A percentile compares a stretch with the other conserved stretches of the same genome.
Evolutionary conservation across 2,888 invertebrate genomes (phyloP).

Genomic region (Spicauda simplicius): DNA sequence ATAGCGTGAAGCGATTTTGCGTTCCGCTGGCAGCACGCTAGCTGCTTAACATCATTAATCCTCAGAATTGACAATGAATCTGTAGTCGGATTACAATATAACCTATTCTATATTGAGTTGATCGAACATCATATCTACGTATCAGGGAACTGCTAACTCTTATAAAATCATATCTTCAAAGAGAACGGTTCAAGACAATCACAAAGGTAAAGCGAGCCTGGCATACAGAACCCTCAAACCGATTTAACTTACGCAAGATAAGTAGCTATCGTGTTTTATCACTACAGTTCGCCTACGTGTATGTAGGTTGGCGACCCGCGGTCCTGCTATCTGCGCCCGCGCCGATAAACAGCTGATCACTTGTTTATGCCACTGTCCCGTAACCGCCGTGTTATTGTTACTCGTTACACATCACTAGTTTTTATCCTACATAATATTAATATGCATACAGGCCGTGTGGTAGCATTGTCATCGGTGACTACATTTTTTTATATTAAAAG

Average conservation of each 20-base stretch:
- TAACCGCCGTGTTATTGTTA: not conserved
- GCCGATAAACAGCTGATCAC: slow-evolving; percentile 45
- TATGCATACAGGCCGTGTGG: not conserved
- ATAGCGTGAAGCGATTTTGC: too few species aligned
- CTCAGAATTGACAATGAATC: too few species aligned
- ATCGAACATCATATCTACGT: too few species aligned
- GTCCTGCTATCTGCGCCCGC: slow-evolving; percentile 15
- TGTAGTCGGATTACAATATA: too few species aligned
- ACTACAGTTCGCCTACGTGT: slow-evolving; percentile 10
- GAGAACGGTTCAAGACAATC: too few species aligned
- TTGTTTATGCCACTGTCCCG: slow-evolving; percentile 14
- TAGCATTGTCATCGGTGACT: too few species aligned
- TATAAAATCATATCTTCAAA: too few species aligned
- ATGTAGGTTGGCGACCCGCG: slow-evolving; percentile 43
- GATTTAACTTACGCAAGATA: not conserved
- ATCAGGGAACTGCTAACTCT: too few species aligned
- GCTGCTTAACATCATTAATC: too few species aligned
- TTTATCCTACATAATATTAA: not conserved
- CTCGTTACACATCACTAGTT: not conserved
- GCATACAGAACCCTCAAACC: not conserved
- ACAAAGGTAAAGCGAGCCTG: not conserved
- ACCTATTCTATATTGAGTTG: too few species aligned
- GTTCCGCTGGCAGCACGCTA: too few species aligned
- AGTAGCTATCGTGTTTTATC: slow-evolving; percentile 4
- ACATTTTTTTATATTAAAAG: too few species aligned